phyloP scores from a whole-genome alignment of 2,888 invertebrate species.

The Plusia festucae region DNA sequence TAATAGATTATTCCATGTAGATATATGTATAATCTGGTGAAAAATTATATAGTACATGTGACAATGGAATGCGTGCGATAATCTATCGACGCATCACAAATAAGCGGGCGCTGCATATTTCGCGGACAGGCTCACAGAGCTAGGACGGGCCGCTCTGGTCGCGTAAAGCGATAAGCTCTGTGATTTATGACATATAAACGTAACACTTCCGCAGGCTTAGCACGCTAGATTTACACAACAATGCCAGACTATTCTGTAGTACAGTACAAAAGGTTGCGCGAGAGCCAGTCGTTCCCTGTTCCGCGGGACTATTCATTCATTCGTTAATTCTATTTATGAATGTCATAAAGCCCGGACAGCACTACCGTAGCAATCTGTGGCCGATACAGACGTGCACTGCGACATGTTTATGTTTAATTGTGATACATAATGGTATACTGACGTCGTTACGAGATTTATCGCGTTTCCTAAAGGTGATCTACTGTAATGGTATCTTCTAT shows the following conservation, averaged over 20 bases:
- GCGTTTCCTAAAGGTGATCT: conserved; percentile 52
- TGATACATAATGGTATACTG: conserved; percentile 57
- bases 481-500: conserved; percentile 41
- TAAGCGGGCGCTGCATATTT: conserved; percentile 77
- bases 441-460: conserved; percentile 58
- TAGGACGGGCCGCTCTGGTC: conserved; percentile 59
- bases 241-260: conserved; percentile 56
- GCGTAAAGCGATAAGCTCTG: conserved; percentile 81
- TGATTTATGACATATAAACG: conserved; percentile 85
- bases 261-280: conserved; percentile 48
- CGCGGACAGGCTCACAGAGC: conserved; percentile 68
- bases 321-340: conserved; percentile 75
- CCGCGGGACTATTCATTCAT: conserved; percentile 63
- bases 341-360: conserved; percentile 68
- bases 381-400: conserved; percentile 60
- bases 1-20: conserved; percentile 16
- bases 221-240: conserved; percentile 70
- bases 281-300: conserved; percentile 57
- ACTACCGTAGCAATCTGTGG: conserved; percentile 58
- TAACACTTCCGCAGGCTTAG: conserved; percentile 81
- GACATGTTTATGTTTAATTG: conserved; percentile 70
- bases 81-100: conserved; percentile 62
- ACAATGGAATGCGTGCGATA: conserved; percentile 58
- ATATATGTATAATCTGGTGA: conserved; percentile 23
- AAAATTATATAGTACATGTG: conserved; percentile 35